Evolutionary conservation across 2,797 vertebrate species (phyloP).

Genomic region (Anolis apletophallus): DNA sequence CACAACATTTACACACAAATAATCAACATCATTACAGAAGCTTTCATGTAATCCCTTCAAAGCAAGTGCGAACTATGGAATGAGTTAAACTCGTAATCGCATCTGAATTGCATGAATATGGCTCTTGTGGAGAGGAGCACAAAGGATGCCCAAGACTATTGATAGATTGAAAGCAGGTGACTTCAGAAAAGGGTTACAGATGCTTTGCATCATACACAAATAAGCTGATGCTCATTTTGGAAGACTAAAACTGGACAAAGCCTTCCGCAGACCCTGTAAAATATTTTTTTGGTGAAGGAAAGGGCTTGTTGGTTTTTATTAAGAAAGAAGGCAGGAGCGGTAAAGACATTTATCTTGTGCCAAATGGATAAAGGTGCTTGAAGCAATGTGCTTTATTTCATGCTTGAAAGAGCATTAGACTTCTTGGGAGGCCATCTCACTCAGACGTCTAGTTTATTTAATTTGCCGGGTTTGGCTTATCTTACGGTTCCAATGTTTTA

Average conservation of each 20-base stretch:
- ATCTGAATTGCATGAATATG: constrained; percentile 61
- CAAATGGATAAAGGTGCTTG: constrained; percentile 28
- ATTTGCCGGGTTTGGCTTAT: constrained; percentile 32
- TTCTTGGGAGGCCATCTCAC: constrained; percentile 32
- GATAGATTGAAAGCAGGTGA: constrained; percentile 85
- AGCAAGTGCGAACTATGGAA: constrained; percentile 50
- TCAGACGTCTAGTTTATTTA: not conserved
- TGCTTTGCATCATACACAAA: constrained; percentile 79
- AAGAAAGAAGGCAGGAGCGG: constrained; percentile 9
- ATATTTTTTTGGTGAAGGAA: constrained; percentile 41
- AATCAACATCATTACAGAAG: too few species aligned
- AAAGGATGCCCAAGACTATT: constrained; percentile 76
- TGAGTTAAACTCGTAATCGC: constrained; percentile 60
- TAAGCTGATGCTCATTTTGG: constrained; percentile 62
- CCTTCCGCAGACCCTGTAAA: constrained; percentile 46
- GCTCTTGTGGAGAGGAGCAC: constrained; percentile 50
- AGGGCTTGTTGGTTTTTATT: constrained; percentile 60
- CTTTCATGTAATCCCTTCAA: constrained; percentile 55
- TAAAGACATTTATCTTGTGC: not conserved
- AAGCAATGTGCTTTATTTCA: constrained; percentile 28
- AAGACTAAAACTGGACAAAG: constrained; percentile 55
- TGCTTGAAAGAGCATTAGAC: constrained; percentile 31
- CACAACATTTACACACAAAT: too few species aligned
- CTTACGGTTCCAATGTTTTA: constrained; percentile 27
- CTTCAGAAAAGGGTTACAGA: constrained; percentile 71